phyloP scores from a whole-genome alignment of 2,888 invertebrate species.

The Ormyrus thymus region DNA sequence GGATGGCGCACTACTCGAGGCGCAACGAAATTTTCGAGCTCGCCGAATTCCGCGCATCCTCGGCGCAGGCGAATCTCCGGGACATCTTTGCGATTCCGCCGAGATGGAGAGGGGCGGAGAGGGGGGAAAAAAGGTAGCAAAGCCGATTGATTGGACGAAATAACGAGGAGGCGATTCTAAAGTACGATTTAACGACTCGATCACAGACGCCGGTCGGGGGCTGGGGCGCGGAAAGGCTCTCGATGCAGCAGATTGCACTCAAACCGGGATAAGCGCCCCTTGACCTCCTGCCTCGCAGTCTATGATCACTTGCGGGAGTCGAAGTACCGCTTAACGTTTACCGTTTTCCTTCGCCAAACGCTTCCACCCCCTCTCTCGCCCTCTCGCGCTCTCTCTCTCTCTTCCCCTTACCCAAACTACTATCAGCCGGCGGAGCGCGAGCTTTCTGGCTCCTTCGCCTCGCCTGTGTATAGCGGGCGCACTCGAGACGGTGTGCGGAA shows the following conservation, averaged over 20 bases:
- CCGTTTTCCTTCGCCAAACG: slow-evolving; percentile 47
- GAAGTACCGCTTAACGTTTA: slow-evolving; percentile 55
- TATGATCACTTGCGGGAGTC: slow-evolving; percentile 57
- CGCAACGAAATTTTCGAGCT: too few species aligned
- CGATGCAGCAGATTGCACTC: slow-evolving; percentile 60
- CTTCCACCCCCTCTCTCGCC: slow-evolving; percentile 1
- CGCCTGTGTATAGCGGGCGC: not conserved
- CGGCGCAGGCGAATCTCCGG: too few species aligned
- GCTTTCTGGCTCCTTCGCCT: not conserved
- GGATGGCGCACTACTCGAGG: too few species aligned
- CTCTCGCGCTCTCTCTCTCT: not conserved
- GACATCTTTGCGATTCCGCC: too few species aligned
- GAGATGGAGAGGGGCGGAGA: too few species aligned
- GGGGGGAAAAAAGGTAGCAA: not conserved
- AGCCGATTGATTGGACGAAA: slow-evolving; percentile 34
- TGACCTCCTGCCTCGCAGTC: slow-evolving; percentile 61
- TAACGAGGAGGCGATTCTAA: slow-evolving; percentile 15
- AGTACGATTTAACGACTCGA: slow-evolving; percentile 35
- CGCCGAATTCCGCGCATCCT: too few species aligned
- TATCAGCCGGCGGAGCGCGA: not conserved
- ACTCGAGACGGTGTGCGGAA: not conserved
- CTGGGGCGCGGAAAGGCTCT: slow-evolving; percentile 47
- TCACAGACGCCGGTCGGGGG: slow-evolving; percentile 36
- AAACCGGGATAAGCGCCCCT: slow-evolving; percentile 62
- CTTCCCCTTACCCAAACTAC: slow-evolving; percentile 25